These are phyloP conservation scores for Rotaria sp. DNA, from an alignment of 2,888 invertebrate species.

Conservation along the genomic window DNA sequence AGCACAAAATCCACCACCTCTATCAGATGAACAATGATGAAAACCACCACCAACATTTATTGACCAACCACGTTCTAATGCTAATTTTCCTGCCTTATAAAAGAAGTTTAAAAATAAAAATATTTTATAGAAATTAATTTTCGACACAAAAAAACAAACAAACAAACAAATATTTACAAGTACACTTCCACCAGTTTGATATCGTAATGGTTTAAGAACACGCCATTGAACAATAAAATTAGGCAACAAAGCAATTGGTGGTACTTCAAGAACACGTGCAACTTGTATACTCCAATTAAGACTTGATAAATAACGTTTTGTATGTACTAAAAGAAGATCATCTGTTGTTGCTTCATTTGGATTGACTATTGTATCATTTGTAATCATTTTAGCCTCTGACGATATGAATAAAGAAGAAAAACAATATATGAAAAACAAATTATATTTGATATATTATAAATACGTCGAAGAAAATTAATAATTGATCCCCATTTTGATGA, in stretches of 20 bases:
- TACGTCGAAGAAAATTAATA: constrained; percentile 56
- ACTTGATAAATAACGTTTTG: constrained; percentile 67
- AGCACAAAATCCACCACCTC: constrained; percentile 78
- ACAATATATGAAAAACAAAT: neutral
- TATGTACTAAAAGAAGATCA: constrained; percentile 71
- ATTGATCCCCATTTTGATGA: constrained; percentile 76
- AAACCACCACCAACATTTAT: constrained; percentile 85
- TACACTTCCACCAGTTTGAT: constrained; percentile 70
- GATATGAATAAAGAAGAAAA: constrained; percentile 61
- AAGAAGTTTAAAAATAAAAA: neutral
- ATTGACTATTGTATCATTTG: constrained; percentile 62
- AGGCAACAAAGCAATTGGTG: constrained; percentile 68
- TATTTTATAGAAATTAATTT: neutral
- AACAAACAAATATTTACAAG: constrained; percentile 55
- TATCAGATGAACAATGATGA: constrained; percentile 72
- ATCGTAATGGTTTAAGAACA: constrained; percentile 68
- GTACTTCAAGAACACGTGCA: constrained; percentile 72
- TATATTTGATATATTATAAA: neutral
- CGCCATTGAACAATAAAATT: constrained; percentile 69
- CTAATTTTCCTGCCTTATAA: constrained; percentile 67
- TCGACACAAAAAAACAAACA: neutral
- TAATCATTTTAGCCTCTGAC: constrained; percentile 62
- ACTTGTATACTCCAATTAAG: constrained; percentile 74
- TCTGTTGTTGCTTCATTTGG: constrained; percentile 67
- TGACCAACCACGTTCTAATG: constrained; percentile 74